Conservation (phyloP, 2,113 vertebrate genomes). For the Ceuthmochares aereus region DNA sequence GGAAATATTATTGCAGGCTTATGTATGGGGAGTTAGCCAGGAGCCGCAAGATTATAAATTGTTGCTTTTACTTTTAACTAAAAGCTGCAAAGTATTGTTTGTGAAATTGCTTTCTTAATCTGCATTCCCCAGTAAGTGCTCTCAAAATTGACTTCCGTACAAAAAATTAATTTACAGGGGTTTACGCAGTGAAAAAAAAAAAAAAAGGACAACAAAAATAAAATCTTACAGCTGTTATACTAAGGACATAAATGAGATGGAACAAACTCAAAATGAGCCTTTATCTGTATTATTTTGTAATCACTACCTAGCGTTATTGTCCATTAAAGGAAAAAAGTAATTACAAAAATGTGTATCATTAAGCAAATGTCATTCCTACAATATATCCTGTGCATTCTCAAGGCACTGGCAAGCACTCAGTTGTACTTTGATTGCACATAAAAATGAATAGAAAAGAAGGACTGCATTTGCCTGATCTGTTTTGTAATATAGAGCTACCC, state of each 20-base stretch:
- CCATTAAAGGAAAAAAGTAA: neutral
- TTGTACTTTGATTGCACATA: neutral
- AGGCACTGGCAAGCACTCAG: neutral
- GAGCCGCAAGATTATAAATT: neutral
- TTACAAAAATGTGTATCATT: neutral
- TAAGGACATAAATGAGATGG: neutral
- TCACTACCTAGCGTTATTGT: neutral
- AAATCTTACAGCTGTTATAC: neutral
- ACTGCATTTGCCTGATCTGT: neutral
- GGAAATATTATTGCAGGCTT: neutral
- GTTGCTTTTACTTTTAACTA: neutral
- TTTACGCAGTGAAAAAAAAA: neutral
- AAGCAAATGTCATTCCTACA: neutral
- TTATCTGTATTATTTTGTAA: neutral
- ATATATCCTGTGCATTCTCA: neutral
- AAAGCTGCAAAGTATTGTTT: neutral
- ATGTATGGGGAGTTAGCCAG: neutral
- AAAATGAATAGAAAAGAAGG: neutral
- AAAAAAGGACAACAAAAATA: neutral
- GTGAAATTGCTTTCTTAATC: constrained; percentile 15
- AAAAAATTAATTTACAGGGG: constrained; percentile 7
- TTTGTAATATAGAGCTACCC: neutral
- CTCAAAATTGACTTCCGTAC: neutral
- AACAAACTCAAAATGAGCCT: neutral
- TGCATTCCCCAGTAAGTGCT: neutral